Conservation (phyloP, 2,888 invertebrate species). For the Octodonta nipae region DNA sequence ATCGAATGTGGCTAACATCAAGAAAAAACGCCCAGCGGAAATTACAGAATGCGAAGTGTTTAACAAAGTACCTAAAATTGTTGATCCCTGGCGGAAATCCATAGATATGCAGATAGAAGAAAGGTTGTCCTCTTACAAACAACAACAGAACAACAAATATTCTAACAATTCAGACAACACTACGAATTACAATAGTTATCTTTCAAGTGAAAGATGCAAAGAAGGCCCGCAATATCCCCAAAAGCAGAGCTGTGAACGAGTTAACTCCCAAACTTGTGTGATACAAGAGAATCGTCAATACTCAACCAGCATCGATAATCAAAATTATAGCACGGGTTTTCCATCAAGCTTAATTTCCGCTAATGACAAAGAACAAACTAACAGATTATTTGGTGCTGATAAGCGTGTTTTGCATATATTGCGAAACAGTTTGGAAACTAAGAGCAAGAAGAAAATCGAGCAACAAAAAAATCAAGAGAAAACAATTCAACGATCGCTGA, state of each 20-base stretch:
- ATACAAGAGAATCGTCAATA: too few relatives aligned
- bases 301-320: too few relatives aligned
- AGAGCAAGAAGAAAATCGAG: conserved; percentile 41
- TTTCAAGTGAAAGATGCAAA: background rate
- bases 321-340: too few relatives aligned
- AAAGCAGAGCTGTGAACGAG: too few relatives aligned
- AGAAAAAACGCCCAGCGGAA: conserved; percentile 32
- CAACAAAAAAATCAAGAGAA: conserved; percentile 24
- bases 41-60: conserved; percentile 25
- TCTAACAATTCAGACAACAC: conserved; percentile 21
- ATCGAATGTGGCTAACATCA: too few relatives aligned
- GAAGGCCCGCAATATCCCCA: too few relatives aligned
- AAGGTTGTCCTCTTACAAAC: conserved; percentile 35
- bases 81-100: conserved; percentile 40
- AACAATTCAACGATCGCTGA: conserved; percentile 19
- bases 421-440: conserved; percentile 58
- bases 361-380: too few relatives aligned
- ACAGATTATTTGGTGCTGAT: too few relatives aligned
- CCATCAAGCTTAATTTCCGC: too few relatives aligned
- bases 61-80: conserved; percentile 38
- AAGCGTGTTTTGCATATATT: conserved; percentile 58
- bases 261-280: too few relatives aligned
- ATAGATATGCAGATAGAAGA: conserved; percentile 45
- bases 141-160: conserved; percentile 20
- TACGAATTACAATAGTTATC: conserved; percentile 25